Percentiles rank a stretch among this genome's conserved stretches.
Conservation (phyloP, 1,140 invertebrate genomes). For the Conus ventricosus region DNA sequence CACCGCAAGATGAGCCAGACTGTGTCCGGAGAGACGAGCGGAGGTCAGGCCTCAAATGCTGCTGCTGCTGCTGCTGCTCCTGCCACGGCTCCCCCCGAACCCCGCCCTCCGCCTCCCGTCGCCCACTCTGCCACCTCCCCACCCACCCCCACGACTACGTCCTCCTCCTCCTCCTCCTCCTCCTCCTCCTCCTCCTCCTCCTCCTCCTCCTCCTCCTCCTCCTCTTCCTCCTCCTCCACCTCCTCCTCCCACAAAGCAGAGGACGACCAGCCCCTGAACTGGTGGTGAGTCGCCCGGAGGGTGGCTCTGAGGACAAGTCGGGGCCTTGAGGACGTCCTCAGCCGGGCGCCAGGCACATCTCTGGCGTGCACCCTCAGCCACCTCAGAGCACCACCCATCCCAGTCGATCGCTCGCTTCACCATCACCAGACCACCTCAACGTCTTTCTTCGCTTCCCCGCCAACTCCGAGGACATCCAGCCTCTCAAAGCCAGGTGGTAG, state of each 20-base stretch:
- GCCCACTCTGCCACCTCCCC: background rate
- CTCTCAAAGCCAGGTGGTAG: too few relatives aligned
- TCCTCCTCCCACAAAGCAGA: background rate
- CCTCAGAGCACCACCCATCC: too few relatives aligned
- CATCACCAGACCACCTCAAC: too few relatives aligned
- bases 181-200: background rate
- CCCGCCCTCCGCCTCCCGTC: constrained; percentile 9
- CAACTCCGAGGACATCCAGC: too few relatives aligned
- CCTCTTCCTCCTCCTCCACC: background rate
- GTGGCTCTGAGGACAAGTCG: background rate
- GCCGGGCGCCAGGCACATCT: too few relatives aligned
- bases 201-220: background rate
- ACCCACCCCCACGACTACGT: background rate
- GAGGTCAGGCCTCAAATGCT: background rate
- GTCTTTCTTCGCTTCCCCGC: too few relatives aligned
- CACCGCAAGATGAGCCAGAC: constrained; percentile 30
- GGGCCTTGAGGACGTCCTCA: too few relatives aligned
- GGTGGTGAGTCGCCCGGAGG: constrained; percentile 13
- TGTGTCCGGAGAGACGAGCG: background rate
- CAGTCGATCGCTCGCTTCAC: too few relatives aligned
- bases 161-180: background rate
- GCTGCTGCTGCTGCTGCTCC: background rate
- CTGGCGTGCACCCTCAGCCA: too few relatives aligned
- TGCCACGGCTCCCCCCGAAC: background rate
- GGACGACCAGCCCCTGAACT: constrained; percentile 40